Conservation (phyloP, 2,888 invertebrate genomes). For the Acrobasis repandana region DNA sequence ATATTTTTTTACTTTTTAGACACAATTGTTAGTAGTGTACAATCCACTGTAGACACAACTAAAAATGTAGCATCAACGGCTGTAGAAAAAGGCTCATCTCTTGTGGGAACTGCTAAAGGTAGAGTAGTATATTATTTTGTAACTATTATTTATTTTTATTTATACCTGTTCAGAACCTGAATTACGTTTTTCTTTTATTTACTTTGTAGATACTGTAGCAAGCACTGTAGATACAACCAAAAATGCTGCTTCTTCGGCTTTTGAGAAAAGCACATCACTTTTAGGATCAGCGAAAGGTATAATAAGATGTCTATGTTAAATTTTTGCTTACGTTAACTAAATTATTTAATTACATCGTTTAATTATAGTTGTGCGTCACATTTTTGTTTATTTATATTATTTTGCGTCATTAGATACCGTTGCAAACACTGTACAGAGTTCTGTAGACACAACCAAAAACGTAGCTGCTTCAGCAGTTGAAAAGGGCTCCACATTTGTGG, state of each 20-base stretch:
- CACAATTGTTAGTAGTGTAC: constrained; percentile 41
- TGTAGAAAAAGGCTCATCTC: constrained; percentile 47
- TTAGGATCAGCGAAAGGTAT: constrained; percentile 37
- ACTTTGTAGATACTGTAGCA: constrained; percentile 43
- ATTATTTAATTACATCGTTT: too few relatives aligned
- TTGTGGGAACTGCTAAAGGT: constrained; percentile 53
- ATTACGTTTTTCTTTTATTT: constrained; percentile 24
- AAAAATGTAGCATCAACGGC: constrained; percentile 45
- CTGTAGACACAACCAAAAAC: constrained; percentile 56
- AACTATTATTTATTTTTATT: constrained; percentile 10
- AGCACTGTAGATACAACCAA: constrained; percentile 54
- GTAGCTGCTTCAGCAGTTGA: constrained; percentile 50
- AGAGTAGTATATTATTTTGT: constrained; percentile 20
- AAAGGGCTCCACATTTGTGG: constrained; percentile 49
- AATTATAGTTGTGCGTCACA: background rate
- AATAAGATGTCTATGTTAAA: background rate
- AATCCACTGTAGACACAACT: constrained; percentile 42
- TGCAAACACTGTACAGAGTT: constrained; percentile 44
- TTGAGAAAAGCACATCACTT: constrained; percentile 46
- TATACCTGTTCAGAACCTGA: background rate
- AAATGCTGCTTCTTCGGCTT: constrained; percentile 47
- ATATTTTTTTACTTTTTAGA: constrained; percentile 35
- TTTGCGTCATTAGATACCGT: constrained; percentile 42
- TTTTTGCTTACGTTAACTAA: too few relatives aligned
- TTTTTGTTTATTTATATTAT: background rate